These are phyloP conservation scores for Pogonomyrmex californicus DNA, from an alignment of 1,140 invertebrate genomes.

Conservation along the genomic window DNA sequence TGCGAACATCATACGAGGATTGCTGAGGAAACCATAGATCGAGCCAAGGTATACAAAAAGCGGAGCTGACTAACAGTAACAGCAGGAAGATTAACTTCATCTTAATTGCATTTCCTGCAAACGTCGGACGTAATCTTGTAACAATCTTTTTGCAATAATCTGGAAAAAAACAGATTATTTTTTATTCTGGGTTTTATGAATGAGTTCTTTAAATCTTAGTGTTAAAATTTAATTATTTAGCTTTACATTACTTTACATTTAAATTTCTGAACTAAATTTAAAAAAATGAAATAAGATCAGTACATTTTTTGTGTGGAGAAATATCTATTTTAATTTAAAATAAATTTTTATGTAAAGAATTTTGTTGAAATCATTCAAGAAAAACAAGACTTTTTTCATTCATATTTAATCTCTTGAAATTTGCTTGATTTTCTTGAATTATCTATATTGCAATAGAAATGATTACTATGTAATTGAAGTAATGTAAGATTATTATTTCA, in stretches of 20 bases:
- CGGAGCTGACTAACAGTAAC: conserved; percentile 69
- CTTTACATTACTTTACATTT: conserved; percentile 3
- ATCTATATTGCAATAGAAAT: not conserved
- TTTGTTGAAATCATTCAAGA: not conserved
- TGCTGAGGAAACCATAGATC: conserved; percentile 76
- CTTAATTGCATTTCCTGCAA: conserved; percentile 16
- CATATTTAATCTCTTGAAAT: not conserved
- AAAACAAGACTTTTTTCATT: not conserved
- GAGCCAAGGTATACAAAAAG: conserved; percentile 79
- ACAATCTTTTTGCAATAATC: conserved; percentile 12
- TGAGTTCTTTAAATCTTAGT: not conserved
- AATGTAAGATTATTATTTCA: conserved; percentile 20
- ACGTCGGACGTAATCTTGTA: not conserved
- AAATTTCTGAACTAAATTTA: not conserved
- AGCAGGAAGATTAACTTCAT: conserved; percentile 78
- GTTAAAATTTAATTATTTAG: not conserved
- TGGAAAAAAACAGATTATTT: conserved; percentile 36
- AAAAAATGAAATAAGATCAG: not conserved
- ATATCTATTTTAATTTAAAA: not conserved
- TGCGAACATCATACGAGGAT: conserved; percentile 42
- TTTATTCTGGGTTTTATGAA: not conserved
- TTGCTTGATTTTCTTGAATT: not conserved
- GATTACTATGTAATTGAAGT: not conserved
- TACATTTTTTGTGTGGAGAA: not conserved
- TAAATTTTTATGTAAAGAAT: conserved; percentile 9